Percentiles rank a stretch among this genome's conserved stretches.
Conservation (phyloP, 2,888 invertebrate species). For the Diaprepes abbreviatus region DNA sequence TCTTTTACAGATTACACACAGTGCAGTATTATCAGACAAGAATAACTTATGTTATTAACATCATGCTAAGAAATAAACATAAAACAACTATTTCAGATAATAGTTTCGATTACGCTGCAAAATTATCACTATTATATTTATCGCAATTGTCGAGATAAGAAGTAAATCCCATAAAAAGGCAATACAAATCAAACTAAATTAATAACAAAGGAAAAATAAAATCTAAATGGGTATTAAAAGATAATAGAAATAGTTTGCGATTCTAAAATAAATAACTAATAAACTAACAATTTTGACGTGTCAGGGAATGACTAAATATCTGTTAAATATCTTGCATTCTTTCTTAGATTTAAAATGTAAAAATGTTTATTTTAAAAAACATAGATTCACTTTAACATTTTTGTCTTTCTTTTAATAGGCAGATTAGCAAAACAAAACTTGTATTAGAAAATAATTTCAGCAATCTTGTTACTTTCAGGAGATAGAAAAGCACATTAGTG, state of each 20-base stretch:
- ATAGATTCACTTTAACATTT: no score
- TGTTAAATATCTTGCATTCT: no score
- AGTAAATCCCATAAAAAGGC: neutral
- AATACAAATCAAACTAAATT: conserved; percentile 3
- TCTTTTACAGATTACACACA: neutral
- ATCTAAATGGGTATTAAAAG: neutral
- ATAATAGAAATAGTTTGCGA: neutral
- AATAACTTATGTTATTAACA: neutral
- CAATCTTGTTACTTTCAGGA: no score
- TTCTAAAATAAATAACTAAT: neutral
- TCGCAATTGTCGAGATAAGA: neutral
- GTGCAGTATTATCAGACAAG: neutral
- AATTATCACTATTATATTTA: neutral
- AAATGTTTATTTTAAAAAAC: no score
- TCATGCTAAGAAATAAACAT: neutral
- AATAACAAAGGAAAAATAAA: neutral
- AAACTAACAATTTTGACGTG: no score
- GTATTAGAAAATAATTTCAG: no score
- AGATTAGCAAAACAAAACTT: no score
- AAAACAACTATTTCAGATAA: neutral
- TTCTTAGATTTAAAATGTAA: no score
- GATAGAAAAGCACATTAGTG: no score
- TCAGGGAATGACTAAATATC: no score
- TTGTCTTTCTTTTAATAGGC: no score
- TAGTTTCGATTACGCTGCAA: neutral